Evolutionary conservation across 2,113 vertebrate species (phyloP).

Genomic region (Lontra canadensis): DNA sequence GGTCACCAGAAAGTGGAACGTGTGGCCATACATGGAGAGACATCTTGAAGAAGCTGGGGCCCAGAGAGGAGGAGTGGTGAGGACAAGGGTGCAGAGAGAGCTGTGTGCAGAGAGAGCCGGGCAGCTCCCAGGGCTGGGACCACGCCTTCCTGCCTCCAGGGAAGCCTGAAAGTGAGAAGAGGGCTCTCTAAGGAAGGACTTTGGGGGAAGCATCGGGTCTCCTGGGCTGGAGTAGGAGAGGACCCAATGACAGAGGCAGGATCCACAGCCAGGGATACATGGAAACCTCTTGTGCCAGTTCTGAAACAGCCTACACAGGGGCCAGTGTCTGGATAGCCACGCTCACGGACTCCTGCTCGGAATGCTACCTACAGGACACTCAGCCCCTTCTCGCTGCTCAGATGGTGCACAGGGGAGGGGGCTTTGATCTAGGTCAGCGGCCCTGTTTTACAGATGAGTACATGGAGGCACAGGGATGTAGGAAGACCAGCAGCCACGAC

Average conservation of each 20-base stretch:
- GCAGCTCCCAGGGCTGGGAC: too few relatives aligned
- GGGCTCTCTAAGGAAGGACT: neutral
- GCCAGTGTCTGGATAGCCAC: neutral
- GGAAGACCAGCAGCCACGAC: neutral
- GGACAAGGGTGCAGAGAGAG: neutral
- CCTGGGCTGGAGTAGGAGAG: neutral
- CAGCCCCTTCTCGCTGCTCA: neutral
- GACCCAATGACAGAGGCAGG: neutral
- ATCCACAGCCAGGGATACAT: fast-evolving
- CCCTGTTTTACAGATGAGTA: neutral
- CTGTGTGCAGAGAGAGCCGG: too few relatives aligned
- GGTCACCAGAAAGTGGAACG: neutral
- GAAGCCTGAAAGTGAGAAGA: neutral
- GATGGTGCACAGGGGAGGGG: neutral
- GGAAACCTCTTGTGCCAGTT: neutral
- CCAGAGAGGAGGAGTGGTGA: neutral
- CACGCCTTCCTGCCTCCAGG: fast-evolving
- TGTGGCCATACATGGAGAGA: too few relatives aligned
- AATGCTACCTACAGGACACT: neutral
- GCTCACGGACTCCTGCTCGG: neutral
- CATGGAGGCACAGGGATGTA: neutral
- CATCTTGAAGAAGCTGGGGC: neutral
- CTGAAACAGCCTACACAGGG: neutral
- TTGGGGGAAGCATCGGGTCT: neutral
- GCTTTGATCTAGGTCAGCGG: neutral